phyloP scores from a whole-genome alignment of 2,888 invertebrate genomes.

The Zaprionus lineosus region DNA sequence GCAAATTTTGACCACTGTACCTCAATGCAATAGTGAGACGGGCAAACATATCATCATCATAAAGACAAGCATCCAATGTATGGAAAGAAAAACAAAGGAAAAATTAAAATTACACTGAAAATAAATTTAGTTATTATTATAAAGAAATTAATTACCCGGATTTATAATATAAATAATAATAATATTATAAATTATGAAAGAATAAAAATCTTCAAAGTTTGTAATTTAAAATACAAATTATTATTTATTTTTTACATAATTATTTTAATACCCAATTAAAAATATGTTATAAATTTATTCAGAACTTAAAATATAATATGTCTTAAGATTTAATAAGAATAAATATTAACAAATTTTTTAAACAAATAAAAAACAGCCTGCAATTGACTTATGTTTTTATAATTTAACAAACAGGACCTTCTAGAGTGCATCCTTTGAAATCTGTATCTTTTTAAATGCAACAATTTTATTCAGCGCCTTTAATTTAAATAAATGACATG shows the following conservation, averaged over 20 bases:
- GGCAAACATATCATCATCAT: constrained; percentile 50
- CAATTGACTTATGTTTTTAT: no score
- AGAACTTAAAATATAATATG: neutral
- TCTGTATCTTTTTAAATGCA: no score
- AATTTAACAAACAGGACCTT: no score
- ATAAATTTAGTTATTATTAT: constrained; percentile 9
- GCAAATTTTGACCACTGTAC: constrained; percentile 34
- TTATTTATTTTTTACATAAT: no score
- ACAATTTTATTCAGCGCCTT: no score
- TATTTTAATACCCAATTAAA: no score
- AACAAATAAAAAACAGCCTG: no score
- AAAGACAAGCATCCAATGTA: constrained; percentile 35
- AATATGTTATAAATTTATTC: no score
- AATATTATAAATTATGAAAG: neutral
- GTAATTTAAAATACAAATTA: no score
- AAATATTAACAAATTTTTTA: neutral
- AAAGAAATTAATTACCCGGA: neutral
- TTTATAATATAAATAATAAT: neutral
- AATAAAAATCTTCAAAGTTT: no score
- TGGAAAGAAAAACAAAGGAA: constrained; percentile 41
- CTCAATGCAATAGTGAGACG: constrained; percentile 31
- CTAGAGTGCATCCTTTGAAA: no score
- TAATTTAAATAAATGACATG: no score
- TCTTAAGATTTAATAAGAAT: neutral
- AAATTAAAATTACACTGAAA: constrained; percentile 20